A percentile compares a stretch with the other conserved stretches of the same genome.
These are phyloP conservation scores for Apostichopus parvimensis DNA, from an alignment of 35 echinoderm and acorn worm genomes.

Conservation along the genomic window DNA sequence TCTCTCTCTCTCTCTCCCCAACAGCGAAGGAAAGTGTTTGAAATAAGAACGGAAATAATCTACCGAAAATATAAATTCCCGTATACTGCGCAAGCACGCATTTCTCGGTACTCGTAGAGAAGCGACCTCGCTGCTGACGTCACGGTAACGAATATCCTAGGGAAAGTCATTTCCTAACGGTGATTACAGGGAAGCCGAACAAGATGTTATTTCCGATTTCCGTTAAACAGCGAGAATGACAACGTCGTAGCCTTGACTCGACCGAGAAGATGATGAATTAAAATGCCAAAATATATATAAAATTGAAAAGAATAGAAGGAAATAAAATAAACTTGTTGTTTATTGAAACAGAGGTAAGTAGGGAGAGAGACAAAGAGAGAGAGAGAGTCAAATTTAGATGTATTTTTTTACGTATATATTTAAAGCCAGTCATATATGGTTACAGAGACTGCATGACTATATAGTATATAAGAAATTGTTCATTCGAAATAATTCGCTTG, in stretches of 20 bases:
- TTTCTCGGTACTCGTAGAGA: not conserved
- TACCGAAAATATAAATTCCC: not conserved
- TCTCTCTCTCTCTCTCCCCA: conserved; percentile 19
- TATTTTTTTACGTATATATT: too few relatives aligned
- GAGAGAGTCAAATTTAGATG: too few relatives aligned
- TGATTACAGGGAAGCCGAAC: conserved; percentile 30
- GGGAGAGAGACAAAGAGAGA: too few relatives aligned
- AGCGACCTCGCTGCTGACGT: conserved; percentile 35
- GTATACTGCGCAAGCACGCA: not conserved
- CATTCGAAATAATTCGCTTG: too few relatives aligned
- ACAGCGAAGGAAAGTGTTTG: not conserved
- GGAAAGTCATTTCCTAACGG: conserved; percentile 27
- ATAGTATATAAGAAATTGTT: too few relatives aligned
- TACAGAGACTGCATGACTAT: too few relatives aligned
- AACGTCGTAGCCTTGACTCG: conserved; percentile 24
- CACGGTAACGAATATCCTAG: conserved; percentile 13
- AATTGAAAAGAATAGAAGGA: not conserved
- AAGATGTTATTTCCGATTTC: conserved; percentile 51
- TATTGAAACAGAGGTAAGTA: too few relatives aligned
- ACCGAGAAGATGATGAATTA: conserved; percentile 19
- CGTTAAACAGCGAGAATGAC: not conserved
- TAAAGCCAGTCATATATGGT: too few relatives aligned
- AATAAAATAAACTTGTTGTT: not conserved
- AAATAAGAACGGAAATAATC: conserved; percentile 18
- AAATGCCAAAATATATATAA: conserved; percentile 1